Evolutionary conservation across 2,888 invertebrate genomes (phyloP).

Genomic region (Pristionchus entomophagus): DNA sequence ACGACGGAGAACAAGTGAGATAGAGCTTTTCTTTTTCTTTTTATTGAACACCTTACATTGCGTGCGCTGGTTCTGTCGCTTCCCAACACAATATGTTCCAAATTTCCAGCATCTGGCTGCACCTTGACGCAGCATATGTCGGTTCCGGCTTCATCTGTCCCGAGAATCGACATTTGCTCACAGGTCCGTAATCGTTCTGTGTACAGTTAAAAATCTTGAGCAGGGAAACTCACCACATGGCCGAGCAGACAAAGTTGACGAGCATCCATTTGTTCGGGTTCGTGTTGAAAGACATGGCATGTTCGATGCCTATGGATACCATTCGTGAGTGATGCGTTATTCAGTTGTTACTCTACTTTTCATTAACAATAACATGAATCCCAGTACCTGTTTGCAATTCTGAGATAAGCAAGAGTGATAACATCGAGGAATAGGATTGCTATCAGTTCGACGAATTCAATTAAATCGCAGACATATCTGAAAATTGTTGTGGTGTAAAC

Average conservation of each 20-base stretch:
- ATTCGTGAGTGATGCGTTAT: too few relatives aligned
- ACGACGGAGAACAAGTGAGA: constrained; percentile 81
- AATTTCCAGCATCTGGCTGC: constrained; percentile 85
- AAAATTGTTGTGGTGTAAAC: not conserved
- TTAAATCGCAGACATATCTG: not conserved
- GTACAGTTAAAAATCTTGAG: too few relatives aligned
- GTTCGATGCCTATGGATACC: too few relatives aligned
- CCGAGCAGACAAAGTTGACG: too few relatives aligned
- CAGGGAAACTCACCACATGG: too few relatives aligned
- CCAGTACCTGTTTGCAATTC: too few relatives aligned
- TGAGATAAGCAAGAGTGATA: not conserved
- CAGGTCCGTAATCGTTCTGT: too few relatives aligned
- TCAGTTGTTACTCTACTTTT: too few relatives aligned
- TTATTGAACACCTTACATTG: not conserved
- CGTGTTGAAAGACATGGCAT: too few relatives aligned
- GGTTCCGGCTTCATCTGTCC: constrained; percentile 97
- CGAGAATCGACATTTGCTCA: constrained; percentile 89
- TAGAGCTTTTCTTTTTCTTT: not conserved
- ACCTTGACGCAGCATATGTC: constrained; percentile 98
- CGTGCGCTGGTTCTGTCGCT: not conserved
- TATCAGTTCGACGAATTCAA: not conserved
- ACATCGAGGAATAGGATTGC: not conserved
- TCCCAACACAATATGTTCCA: not conserved
- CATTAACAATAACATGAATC: too few relatives aligned
- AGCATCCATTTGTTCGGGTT: too few relatives aligned